Conservation (phyloP, 2,888 invertebrate genomes). For the Ochropleura leucogaster region DNA sequence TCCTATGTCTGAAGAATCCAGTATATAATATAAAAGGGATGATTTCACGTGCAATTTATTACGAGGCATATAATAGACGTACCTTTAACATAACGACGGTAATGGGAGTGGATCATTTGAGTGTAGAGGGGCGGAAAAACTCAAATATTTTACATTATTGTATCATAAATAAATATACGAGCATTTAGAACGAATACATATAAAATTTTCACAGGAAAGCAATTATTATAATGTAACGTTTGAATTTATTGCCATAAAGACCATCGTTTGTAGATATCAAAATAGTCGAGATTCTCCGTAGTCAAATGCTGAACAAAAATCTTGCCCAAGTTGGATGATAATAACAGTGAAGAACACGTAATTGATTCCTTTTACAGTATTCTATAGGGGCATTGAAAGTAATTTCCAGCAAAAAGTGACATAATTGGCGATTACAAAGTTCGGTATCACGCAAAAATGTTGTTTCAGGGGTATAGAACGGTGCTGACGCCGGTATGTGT, state of each 20-base stretch:
- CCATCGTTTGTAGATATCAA: neutral
- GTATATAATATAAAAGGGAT: conserved; percentile 48
- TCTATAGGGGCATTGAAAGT: conserved; percentile 31
- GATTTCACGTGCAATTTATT: conserved; percentile 58
- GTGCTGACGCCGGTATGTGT: conserved; percentile 71
- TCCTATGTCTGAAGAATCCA: conserved; percentile 36
- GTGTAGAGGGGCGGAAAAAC: conserved; percentile 75
- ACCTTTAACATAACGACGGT: conserved; percentile 72
- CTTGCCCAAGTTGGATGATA: neutral
- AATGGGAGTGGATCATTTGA: conserved; percentile 78
- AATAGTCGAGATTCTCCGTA: conserved; percentile 3
- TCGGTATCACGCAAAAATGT: conserved; percentile 65
- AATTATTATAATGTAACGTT: conserved; percentile 20
- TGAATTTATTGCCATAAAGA: neutral
- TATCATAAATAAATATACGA: conserved; percentile 67
- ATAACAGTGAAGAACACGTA: conserved; percentile 13
- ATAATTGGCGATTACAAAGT: conserved; percentile 35
- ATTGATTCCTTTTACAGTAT: conserved; percentile 14
- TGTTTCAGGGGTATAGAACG: conserved; percentile 60
- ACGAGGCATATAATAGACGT: conserved; percentile 64
- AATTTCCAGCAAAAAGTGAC: conserved; percentile 32
- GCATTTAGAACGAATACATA: conserved; percentile 48
- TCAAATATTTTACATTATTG: conserved; percentile 75
- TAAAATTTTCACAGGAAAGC: conserved; percentile 12
- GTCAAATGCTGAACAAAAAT: conserved; percentile 1